Base-by-base conservation (phyloP, 2,797 vertebrate genomes). In the Myripristis murdjan region DNA sequence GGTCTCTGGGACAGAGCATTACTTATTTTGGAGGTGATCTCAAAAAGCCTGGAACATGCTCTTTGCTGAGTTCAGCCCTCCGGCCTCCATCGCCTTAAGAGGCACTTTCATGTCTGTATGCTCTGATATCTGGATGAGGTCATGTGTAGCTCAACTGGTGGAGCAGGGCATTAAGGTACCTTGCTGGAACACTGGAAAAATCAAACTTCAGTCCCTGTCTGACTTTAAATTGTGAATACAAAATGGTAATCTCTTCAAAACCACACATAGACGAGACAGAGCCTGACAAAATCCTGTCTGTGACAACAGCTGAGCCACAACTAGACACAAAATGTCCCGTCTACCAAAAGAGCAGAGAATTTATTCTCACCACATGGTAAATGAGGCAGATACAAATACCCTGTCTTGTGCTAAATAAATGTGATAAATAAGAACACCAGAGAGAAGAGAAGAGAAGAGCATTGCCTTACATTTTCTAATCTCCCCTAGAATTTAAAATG, bases 21-120 rank as follows among this genome's bases (percentile, higher is more conserved):
- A 58, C 43, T 78, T 69, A 72, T 85, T 68, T 68, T 81, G 58
- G 56, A 65, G 62, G 66, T 63, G 73, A 70, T 77, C 31, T 67
- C 62, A 77, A 64, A 53, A 83, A 82, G 52, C 39, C 58, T 18
- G 60, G 51, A 60, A 70, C 26, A 75, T 33, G 58, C 59, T 73
- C 68, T 66, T 35, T 26, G 24, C 67, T 51, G 54, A 55, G 57
- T 48, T 71, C 5, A 0, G 52, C 75, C 74, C 62, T 73, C 64
- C 15, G 77, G 75, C 80, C 78, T 75, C 63, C 43, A 64, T 64
- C 64, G 85, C 87, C 86, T 81, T 15, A 79, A 88, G 86, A 89
- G 70, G 75, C 67, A 63, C 79, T 91, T 87, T 76, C 60, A 72
- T 79, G 71, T 61, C 78, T 75, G 49, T 83, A 75, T 85, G 65